Base-by-base conservation (phyloP, 2,113 vertebrate species). In the Albula glossodonta region DNA sequence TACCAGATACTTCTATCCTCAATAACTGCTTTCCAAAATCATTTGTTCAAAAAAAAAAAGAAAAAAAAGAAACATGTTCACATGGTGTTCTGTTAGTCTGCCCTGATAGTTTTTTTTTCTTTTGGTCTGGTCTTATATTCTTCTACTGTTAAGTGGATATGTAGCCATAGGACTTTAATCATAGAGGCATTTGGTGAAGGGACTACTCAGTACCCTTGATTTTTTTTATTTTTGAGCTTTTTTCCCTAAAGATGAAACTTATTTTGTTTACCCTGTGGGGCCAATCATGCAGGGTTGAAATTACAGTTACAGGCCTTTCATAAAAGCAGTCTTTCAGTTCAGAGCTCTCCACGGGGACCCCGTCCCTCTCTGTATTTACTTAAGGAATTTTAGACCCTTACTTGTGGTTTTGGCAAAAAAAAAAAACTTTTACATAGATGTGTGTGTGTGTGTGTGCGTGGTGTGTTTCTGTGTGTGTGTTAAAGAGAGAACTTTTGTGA, bases 321-420 rank as follows among this genome's bases (percentile, higher is more conserved):
- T 86, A 85, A 85, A 88, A 51, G 50, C 80, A 93, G 89, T 85
- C 90, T 87, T 90, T 89, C 86, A 90, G 88, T 84, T 84, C 86
- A 88, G 86, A 88, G 90, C 93, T 92, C 91, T 91, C 89, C 22
- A 9, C 51, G 9, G 89, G 86, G 78, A 89, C 92, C 86, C 93
- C 93, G 91, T 89, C 89, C 94, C 92, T 90, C 91, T 87, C 88
- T 93, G 94, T 93, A 95, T 95, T 96, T 95, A 95, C 92, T 91
- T 92, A 92, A 94, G 94, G 95, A 95, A 94, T 96, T 95, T 93
- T 93, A 93, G 91, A 91, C 94, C 93, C 49, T 96, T 93, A 95
- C 95, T 96, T 96, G 96, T 95, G 96, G 96, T 96, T 96, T 96
- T 96, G 96, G 96, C 31, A 41, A 41, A 41, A 41, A 41, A 41